Percentiles rank a stretch among this genome's conserved stretches.
Evolutionary conservation across 2,888 invertebrate species (phyloP).

Genomic region (Lamellibrachia columna): DNA sequence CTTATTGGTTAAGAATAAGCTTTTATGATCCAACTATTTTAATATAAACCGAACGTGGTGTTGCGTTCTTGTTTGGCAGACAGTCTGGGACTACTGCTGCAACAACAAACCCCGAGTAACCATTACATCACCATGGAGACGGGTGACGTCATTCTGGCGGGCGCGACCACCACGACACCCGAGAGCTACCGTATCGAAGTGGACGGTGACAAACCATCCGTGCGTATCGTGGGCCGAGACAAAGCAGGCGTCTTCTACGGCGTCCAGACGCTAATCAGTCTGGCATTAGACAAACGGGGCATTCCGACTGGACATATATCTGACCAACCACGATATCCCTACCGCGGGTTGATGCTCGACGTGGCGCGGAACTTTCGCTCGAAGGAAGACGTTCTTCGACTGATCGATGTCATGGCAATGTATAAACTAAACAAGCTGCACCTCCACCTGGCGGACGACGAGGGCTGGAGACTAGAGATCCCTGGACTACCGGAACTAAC

Average conservation of each 20-base stretch:
- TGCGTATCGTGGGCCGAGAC: constrained; percentile 42
- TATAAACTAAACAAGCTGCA: constrained; percentile 63
- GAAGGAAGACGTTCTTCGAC: constrained; percentile 34
- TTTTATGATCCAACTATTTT: not conserved
- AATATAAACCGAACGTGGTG: not conserved
- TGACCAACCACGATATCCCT: constrained; percentile 54
- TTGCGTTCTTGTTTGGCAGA: not conserved
- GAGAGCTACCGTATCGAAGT: constrained; percentile 49
- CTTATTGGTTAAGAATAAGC: too few species aligned
- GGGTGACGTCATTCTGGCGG: not conserved
- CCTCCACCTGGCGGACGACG: constrained; percentile 62
- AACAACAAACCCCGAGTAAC: not conserved
- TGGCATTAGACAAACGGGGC: constrained; percentile 30
- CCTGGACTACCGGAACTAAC: constrained; percentile 60
- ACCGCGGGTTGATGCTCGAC: constrained; percentile 61
- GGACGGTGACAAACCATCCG: constrained; percentile 38
- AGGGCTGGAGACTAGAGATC: constrained; percentile 63
- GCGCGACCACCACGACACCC: not conserved
- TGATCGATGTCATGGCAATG: constrained; percentile 57
- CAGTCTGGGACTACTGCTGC: not conserved
- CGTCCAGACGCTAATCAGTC: constrained; percentile 48
- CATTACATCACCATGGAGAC: not conserved
- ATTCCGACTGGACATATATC: constrained; percentile 33
- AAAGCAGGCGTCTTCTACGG: constrained; percentile 51
- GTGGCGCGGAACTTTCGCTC: constrained; percentile 58